Conservation (phyloP, 2,797 vertebrate species). For the Myripristis murdjan region DNA sequence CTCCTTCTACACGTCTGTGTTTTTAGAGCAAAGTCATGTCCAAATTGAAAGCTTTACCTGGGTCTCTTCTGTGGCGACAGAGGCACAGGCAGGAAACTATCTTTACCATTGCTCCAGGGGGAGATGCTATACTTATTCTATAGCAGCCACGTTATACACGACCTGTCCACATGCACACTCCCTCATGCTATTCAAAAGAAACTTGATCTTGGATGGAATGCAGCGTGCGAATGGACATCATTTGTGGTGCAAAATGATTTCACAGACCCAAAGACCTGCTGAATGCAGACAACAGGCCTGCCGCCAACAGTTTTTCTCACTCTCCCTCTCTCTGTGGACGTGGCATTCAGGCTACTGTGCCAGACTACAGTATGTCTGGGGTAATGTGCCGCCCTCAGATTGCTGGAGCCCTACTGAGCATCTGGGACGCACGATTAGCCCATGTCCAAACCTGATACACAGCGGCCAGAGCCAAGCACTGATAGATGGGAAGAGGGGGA, state of each 20-base stretch:
- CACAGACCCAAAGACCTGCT: slow-evolving; percentile 55
- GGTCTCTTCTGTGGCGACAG: background rate
- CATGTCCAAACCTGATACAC: slow-evolving; percentile 59
- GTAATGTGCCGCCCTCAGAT: slow-evolving; percentile 65
- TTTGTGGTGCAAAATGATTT: slow-evolving; percentile 58
- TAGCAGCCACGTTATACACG: slow-evolving; percentile 15
- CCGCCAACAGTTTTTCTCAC: slow-evolving; percentile 29
- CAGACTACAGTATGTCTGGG: slow-evolving; percentile 56
- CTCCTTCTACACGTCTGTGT: slow-evolving; percentile 46
- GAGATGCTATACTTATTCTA: slow-evolving; percentile 18
- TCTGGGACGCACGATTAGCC: slow-evolving; percentile 68
- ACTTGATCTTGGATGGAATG: slow-evolving; percentile 32
- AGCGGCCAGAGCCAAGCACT: slow-evolving; percentile 50
- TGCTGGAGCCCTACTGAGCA: slow-evolving; percentile 64
- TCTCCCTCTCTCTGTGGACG: slow-evolving; percentile 50
- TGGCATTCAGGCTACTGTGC: slow-evolving; percentile 61
- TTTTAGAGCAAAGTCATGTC: slow-evolving; percentile 66
- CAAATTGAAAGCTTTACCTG: slow-evolving; percentile 46
- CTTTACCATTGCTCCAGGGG: slow-evolving; percentile 12
- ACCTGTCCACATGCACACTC: slow-evolving; percentile 1
- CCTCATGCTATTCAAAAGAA: slow-evolving; percentile 17
- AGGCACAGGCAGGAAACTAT: slow-evolving; percentile 6
- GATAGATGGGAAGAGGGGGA: slow-evolving; percentile 50
- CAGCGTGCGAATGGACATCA: slow-evolving; percentile 44
- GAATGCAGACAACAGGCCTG: slow-evolving; percentile 48